Conservation (phyloP, 2,797 vertebrate species). For the Pipistrellus nathusii region DNA sequence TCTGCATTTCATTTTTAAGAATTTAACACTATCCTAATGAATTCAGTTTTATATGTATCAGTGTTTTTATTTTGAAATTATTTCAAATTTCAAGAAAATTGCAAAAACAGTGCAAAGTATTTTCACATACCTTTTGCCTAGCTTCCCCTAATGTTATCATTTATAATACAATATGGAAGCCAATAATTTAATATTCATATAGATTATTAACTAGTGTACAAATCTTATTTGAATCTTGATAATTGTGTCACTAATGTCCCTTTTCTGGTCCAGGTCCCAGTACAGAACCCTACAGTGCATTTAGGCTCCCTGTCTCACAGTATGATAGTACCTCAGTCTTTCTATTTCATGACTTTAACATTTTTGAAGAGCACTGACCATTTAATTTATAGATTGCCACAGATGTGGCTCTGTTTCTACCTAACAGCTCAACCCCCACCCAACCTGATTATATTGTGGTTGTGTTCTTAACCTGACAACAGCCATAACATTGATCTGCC, state of each 20-base stretch:
- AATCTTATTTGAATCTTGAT: background rate
- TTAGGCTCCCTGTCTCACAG: background rate
- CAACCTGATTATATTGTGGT: background rate
- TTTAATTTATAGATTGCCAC: background rate
- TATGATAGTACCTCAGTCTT: background rate
- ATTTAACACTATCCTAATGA: background rate
- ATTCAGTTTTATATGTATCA: background rate
- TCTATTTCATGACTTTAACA: background rate
- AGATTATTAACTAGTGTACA: background rate
- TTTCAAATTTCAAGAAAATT: constrained; percentile 14
- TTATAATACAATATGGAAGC: background rate
- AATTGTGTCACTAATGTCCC: background rate
- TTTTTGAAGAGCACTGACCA: background rate
- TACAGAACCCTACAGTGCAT: background rate
- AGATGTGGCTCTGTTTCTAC: background rate
- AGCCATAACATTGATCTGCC: background rate
- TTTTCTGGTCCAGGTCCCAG: background rate
- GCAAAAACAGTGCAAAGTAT: background rate
- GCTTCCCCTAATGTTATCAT: background rate
- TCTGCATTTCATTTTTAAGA: background rate
- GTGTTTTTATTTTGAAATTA: background rate
- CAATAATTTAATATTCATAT: background rate
- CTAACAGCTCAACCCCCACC: background rate
- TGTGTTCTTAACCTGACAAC: background rate
- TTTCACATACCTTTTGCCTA: background rate